Evolutionary conservation across 2,797 vertebrate genomes (phyloP), one percentile per base, ranked within the genome.

Genomic region (Decapterus maruadsi): DNA sequence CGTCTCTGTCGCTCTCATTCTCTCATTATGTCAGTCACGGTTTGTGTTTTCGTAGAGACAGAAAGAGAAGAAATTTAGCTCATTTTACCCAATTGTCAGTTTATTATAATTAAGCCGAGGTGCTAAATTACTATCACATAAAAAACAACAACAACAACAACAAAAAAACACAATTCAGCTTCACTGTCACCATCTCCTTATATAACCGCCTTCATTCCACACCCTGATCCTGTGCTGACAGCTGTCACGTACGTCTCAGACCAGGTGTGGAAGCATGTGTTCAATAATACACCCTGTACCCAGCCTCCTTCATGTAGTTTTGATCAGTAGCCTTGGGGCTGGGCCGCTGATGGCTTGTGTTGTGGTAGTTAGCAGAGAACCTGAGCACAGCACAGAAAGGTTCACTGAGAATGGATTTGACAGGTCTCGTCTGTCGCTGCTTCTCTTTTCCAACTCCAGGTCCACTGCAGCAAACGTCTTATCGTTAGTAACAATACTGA

Each of bases 271-370:
- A 72, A 81, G 77, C 77, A 63, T 75, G 72, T 86, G 73, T 86
- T 90, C 87, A 91, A 89, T 92, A 92, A 92, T 88, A 88, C 78
- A 87, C 79, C 71, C 29, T 78, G 76, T 68, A 73, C 85, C 81
- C 51, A 45, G 82, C 80, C 71, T 65, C 61, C 79, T 88, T 91
- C 89, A 90, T 92, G 90, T 91, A 91, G 71, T 92, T 90, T 92
- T 93, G 90, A 93, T 91, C 88, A 88, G 71, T 83, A 85, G 90
- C 89, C 92, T 82, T 68, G 80, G 82, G 86, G 86, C 82, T 76
- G 20, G 64, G 78, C 68, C 79, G 73, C 83, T 80, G 76, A 83
- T 81, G 81, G 81, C 70, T 83, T 78, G 54, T 71, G 77, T 80
- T 77, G 77, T 75, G 43, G 73, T 80, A 75, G 84, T 87, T 85